Conservation (phyloP, 2,888 invertebrate genomes). For the Pediacus dermestoides region DNA sequence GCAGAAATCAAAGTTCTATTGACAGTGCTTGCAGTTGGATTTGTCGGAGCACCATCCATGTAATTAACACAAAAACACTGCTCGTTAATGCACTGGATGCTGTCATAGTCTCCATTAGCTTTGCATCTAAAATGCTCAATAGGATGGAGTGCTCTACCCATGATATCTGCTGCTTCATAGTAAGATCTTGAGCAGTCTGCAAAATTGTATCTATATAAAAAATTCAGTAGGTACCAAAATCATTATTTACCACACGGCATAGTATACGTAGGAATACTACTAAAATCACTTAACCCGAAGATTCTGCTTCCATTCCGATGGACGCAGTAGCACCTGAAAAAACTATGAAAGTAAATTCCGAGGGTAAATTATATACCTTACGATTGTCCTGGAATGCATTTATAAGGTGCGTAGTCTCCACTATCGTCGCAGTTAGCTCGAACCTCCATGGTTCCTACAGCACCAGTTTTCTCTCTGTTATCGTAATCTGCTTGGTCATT, state of each 20-base stretch:
- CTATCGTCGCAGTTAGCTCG: slow-evolving; percentile 61
- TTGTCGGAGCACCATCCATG: slow-evolving; percentile 52
- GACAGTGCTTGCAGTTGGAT: slow-evolving; percentile 35
- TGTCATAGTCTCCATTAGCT: slow-evolving; percentile 64
- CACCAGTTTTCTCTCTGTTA: slow-evolving; percentile 48
- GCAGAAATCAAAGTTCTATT: slow-evolving; percentile 39
- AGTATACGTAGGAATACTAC: slow-evolving; percentile 45
- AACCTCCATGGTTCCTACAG: slow-evolving; percentile 55
- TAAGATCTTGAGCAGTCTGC: slow-evolving; percentile 60
- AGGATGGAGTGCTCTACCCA: slow-evolving; percentile 46
- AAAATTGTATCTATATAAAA: slow-evolving; percentile 18
- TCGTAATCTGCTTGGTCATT: slow-evolving; percentile 51
- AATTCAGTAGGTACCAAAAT: background rate
- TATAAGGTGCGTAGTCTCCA: slow-evolving; percentile 56
- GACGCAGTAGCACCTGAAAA: slow-evolving; percentile 62
- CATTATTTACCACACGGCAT: slow-evolving; percentile 34
- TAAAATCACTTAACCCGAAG: slow-evolving; percentile 61
- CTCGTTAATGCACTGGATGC: slow-evolving; percentile 61
- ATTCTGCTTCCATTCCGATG: slow-evolving; percentile 60
- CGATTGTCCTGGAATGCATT: slow-evolving; percentile 66
- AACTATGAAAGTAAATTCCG: slow-evolving; percentile 5
- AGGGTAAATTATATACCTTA: slow-evolving; percentile 43
- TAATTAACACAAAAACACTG: slow-evolving; percentile 61
- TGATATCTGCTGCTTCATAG: slow-evolving; percentile 49
- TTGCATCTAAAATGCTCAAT: slow-evolving; percentile 56